A percentile compares a stretch with the other conserved stretches of the same genome.
Conservation (phyloP, 2,888 invertebrate species). For the Tenthredo scrophulariae region DNA sequence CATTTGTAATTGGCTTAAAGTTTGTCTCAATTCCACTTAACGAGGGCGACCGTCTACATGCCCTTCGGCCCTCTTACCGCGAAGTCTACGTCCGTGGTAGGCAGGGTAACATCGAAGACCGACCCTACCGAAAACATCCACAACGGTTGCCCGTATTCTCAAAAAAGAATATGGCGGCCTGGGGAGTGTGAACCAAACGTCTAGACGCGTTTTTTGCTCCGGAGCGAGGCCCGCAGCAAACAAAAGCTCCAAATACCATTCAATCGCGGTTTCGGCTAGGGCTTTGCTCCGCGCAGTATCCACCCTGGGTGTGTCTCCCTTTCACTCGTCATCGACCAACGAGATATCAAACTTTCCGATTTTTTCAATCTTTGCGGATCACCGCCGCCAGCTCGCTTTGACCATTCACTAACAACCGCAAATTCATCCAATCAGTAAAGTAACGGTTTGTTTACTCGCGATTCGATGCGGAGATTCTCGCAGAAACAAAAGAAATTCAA, state of each 20-base stretch:
- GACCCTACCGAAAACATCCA: slow-evolving; percentile 39
- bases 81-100: background rate
- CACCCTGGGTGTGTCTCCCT: slow-evolving; percentile 28
- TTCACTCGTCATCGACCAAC: slow-evolving; percentile 33
- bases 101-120: slow-evolving; percentile 3
- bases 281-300: slow-evolving; percentile 38
- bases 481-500: slow-evolving; percentile 20
- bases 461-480: background rate
- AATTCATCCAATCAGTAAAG: slow-evolving; percentile 17
- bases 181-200: slow-evolving; percentile 51
- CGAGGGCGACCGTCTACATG: background rate
- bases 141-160: slow-evolving; percentile 44
- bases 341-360: slow-evolving; percentile 35
- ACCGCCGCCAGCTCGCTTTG: background rate
- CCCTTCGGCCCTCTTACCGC: background rate
- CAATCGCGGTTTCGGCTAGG: slow-evolving; percentile 48
- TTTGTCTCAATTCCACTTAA: slow-evolving; percentile 25
- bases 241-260: slow-evolving; percentile 51
- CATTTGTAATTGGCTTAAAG: slow-evolving; percentile 29
- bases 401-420: slow-evolving; percentile 6
- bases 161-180: slow-evolving; percentile 44
- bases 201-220: slow-evolving; percentile 65
- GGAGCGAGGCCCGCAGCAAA: slow-evolving; percentile 58
- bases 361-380: slow-evolving; percentile 20
- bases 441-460: slow-evolving; percentile 1